Conservation (phyloP, 2,113 vertebrate species). For the Podarcis raffonei region DNA sequence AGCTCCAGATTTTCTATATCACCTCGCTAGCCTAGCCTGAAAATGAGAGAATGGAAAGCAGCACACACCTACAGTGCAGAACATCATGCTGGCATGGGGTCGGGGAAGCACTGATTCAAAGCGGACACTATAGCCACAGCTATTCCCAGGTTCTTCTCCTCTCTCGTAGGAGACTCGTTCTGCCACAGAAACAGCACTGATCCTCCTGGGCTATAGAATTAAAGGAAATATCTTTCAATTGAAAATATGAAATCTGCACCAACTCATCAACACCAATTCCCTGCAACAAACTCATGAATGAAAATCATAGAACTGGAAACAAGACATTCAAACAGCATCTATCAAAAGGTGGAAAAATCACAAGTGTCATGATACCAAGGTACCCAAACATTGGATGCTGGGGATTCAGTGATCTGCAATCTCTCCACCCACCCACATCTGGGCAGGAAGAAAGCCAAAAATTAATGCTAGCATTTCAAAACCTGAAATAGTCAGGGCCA, state of each 20-base stretch:
- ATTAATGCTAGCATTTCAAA: neutral
- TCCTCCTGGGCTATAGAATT: conserved; percentile 86
- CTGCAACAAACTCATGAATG: neutral
- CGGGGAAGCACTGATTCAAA: conserved; percentile 95
- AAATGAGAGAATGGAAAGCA: neutral
- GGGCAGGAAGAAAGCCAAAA: neutral
- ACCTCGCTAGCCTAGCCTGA: neutral
- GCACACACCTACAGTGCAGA: conserved; percentile 94
- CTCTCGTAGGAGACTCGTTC: conserved; percentile 91
- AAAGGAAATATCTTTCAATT: neutral
- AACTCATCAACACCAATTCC: neutral
- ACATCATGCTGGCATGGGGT: conserved; percentile 92
- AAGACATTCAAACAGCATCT: neutral
- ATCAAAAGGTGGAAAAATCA: neutral
- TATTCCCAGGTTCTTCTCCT: conserved; percentile 89
- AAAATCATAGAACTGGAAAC: neutral
- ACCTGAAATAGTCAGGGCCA: neutral
- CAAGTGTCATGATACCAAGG: neutral
- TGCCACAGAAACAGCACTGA: conserved; percentile 94
- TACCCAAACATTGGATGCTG: neutral
- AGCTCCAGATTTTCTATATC: neutral
- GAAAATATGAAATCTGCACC: neutral
- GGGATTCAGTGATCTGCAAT: neutral
- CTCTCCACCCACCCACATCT: neutral
- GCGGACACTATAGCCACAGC: conserved; percentile 96